A percentile compares a stretch with the other conserved stretches of the same genome.
Conservation (phyloP, 2,888 invertebrate species). For the Eupelmus urozonus region DNA sequence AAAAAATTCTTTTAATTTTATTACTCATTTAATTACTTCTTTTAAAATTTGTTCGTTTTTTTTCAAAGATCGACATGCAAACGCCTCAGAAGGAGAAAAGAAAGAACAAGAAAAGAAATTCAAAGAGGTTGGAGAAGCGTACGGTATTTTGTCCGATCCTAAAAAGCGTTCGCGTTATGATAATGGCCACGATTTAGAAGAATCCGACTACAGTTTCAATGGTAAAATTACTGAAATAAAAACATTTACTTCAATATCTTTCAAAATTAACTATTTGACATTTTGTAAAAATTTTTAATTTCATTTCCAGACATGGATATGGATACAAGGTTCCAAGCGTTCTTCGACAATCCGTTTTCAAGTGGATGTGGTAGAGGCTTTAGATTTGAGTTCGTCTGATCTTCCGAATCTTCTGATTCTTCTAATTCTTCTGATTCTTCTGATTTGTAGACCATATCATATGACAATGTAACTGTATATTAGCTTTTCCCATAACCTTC, state of each 20-base stretch:
- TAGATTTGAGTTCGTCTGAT: constrained; percentile 57
- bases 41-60: constrained; percentile 33
- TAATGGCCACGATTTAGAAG: constrained; percentile 93
- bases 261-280: too few species aligned
- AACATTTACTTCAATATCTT: too few species aligned
- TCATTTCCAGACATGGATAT: constrained; percentile 61
- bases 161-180: constrained; percentile 94
- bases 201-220: constrained; percentile 77
- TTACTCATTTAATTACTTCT: constrained; percentile 1
- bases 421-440: too few species aligned
- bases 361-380: constrained; percentile 38
- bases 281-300: constrained; percentile 12
- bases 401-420: constrained; percentile 46
- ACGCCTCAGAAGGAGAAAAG: constrained; percentile 89
- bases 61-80: constrained; percentile 89
- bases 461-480: constrained; percentile 48
- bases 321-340: constrained; percentile 60
- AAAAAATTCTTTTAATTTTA: constrained; percentile 38
- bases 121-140: constrained; percentile 98
- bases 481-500: constrained; percentile 55
- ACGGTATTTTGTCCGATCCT: constrained; percentile 92
- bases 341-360: constrained; percentile 55
- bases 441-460: constrained; percentile 52
- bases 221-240: constrained; percentile 46
- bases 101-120: constrained; percentile 96